A percentile compares a stretch with the other conserved stretches of the same genome.
phyloP scores from a whole-genome alignment of 2,797 vertebrate genomes.

The Sarcophilus harrisii region DNA sequence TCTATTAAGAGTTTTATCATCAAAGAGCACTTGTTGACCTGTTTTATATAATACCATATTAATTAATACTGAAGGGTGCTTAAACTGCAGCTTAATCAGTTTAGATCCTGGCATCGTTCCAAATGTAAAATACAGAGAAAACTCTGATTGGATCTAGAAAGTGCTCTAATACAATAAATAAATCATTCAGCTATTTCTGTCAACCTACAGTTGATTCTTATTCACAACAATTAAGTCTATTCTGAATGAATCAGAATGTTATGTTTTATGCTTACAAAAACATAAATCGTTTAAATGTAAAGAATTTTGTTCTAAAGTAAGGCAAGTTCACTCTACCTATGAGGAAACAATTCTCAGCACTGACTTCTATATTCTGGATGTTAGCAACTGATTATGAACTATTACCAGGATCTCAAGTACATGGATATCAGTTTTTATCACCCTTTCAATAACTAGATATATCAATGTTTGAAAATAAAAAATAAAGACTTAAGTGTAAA shows the following conservation, averaged over 20 bases:
- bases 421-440: constrained; percentile 79
- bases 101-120: constrained; percentile 82
- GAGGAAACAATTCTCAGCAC: constrained; percentile 74
- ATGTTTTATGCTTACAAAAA: constrained; percentile 65
- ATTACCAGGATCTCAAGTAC: constrained; percentile 82
- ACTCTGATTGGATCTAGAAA: constrained; percentile 74
- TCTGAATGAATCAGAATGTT: constrained; percentile 58
- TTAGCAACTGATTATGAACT: constrained; percentile 71
- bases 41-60: constrained; percentile 77
- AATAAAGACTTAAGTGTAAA: constrained; percentile 85
- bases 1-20: constrained; percentile 87
- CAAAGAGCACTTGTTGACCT: constrained; percentile 88
- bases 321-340: constrained; percentile 73
- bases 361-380: constrained; percentile 77
- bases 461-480: constrained; percentile 87
- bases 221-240: not conserved
- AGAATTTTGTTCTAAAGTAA: constrained; percentile 73
- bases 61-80: constrained; percentile 81
- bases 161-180: constrained; percentile 19
- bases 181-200: not conserved
- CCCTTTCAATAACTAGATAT: constrained; percentile 81
- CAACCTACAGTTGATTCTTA: not conserved
- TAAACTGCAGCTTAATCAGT: constrained; percentile 80
- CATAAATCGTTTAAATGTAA: constrained; percentile 62
- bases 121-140: constrained; percentile 71